Evolutionary conservation across 2,113 vertebrate genomes (phyloP).

Genomic region (Pseudorectes ferrugineus): DNA sequence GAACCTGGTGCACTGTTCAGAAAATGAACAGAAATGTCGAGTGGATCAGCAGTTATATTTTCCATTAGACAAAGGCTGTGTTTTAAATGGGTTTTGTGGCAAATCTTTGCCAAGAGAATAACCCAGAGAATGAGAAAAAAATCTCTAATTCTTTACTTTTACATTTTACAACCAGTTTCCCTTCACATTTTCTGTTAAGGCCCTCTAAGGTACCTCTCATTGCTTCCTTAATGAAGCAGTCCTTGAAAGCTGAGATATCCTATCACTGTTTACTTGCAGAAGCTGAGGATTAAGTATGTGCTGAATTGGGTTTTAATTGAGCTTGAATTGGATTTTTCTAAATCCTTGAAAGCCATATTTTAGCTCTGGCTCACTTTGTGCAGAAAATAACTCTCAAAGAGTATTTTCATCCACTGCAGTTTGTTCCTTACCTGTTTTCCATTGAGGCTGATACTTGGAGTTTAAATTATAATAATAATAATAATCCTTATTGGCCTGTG

Average conservation of each 20-base stretch:
- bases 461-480: background rate
- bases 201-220: background rate
- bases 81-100: background rate
- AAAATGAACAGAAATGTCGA: background rate
- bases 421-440: background rate
- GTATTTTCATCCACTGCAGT: background rate
- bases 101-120: background rate
- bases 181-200: background rate
- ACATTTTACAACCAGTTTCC: background rate
- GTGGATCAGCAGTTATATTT: background rate
- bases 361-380: background rate
- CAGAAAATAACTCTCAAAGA: background rate
- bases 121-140: background rate
- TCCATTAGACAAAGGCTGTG: background rate
- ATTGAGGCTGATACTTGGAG: background rate
- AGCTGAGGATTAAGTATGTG: background rate
- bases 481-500: background rate
- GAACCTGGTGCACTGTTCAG: background rate
- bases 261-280: background rate
- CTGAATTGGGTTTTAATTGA: conserved; percentile 24
- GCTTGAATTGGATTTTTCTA: conserved; percentile 14
- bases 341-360: background rate
- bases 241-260: background rate
- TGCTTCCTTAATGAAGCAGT: background rate
- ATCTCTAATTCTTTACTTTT: background rate